Evolutionary conservation across 2,113 vertebrate species (phyloP).

Genomic region (Psittacula cyanocephala): DNA sequence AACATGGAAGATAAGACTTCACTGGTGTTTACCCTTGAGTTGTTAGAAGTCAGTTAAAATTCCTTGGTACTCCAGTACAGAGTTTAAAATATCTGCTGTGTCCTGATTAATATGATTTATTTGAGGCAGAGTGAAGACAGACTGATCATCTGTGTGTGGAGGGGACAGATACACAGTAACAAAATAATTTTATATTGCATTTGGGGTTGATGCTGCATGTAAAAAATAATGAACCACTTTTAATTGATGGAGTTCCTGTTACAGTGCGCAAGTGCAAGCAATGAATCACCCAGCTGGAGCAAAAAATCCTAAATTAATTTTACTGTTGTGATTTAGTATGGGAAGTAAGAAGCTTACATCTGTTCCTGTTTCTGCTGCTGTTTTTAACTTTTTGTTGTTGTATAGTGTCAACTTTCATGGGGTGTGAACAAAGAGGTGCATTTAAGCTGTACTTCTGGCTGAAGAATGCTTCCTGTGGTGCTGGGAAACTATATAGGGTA

Average conservation of each 20-base stretch:
- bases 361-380: not conserved
- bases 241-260: not conserved
- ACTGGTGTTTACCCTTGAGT: not conserved
- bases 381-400: not conserved
- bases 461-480: not conserved
- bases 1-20: not conserved
- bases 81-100: not conserved
- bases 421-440: not conserved
- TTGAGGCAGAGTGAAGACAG: not conserved
- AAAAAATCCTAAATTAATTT: not conserved
- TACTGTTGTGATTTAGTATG: not conserved
- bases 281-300: not conserved
- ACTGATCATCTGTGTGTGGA: rapidly evolving
- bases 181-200: not conserved
- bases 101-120: not conserved
- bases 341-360: not conserved
- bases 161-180: not conserved
- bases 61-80: not conserved
- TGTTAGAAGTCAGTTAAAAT: not conserved
- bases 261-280: not conserved
- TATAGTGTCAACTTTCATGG: rapidly evolving
- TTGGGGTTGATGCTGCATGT: not conserved
- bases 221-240: not conserved
- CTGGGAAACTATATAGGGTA: not conserved
- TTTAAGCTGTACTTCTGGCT: not conserved